Conservation (phyloP, 2,797 vertebrate species). For the Ctenopoma multispine region DNA sequence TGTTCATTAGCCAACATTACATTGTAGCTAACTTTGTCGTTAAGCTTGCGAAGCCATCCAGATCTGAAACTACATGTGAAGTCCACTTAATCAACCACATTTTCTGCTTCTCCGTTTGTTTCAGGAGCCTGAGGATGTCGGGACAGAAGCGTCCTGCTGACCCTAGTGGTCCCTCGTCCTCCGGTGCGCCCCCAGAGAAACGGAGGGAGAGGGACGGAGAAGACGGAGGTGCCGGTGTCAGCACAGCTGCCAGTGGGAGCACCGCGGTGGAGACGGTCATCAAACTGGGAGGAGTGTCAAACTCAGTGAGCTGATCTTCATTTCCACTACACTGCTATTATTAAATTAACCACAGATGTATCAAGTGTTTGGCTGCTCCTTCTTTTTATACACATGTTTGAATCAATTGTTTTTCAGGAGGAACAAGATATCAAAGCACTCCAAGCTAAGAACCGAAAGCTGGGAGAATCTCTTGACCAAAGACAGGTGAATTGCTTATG, state of each 20-base stretch:
- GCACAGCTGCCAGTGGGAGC: slow-evolving; percentile 79
- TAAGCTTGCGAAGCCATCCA: background rate
- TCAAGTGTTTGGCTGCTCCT: background rate
- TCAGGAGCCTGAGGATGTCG: slow-evolving; percentile 79
- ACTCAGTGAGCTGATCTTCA: slow-evolving; percentile 82
- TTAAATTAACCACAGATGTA: background rate
- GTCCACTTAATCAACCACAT: background rate
- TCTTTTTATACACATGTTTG: background rate
- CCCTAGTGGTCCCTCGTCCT: slow-evolving; percentile 73
- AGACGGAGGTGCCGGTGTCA: slow-evolving; percentile 77
- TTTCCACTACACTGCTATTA: background rate
- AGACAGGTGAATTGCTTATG: slow-evolving; percentile 85
- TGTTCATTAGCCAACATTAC: background rate
- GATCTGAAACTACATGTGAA: background rate
- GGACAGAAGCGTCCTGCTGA: slow-evolving; percentile 86
- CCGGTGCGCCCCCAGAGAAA: slow-evolving; percentile 82
- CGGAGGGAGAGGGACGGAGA: slow-evolving; percentile 82
- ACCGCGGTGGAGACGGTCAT: slow-evolving; percentile 89
- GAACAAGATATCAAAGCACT: slow-evolving; percentile 96
- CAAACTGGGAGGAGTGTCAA: slow-evolving; percentile 95
- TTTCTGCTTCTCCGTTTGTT: background rate
- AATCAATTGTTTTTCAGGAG: slow-evolving; percentile 83
- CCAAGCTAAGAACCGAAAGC: slow-evolving; percentile 95
- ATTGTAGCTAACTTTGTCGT: background rate
- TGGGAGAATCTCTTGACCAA: slow-evolving; percentile 95